Conservation (phyloP, 2,797 vertebrate genomes). For the Paguma larvata region DNA sequence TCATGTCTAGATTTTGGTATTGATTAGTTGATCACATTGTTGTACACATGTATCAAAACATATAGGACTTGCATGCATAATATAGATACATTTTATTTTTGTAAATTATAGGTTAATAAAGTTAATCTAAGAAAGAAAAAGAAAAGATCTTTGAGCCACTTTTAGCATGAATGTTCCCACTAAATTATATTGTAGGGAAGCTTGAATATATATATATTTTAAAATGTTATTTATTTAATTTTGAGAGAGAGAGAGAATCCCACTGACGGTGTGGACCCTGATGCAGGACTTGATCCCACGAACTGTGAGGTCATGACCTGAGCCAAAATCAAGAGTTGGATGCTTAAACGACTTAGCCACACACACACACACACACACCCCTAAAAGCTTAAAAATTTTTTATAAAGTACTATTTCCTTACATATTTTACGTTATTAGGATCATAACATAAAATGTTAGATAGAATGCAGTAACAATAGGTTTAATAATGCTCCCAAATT, state of each 20-base stretch:
- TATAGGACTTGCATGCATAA: not conserved
- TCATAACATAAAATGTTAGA: not conserved
- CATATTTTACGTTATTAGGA: slow-evolving; percentile 5
- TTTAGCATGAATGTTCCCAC: not conserved
- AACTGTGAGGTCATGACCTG: too few relatives aligned
- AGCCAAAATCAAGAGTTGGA: too few relatives aligned
- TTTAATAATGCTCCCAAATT: not conserved
- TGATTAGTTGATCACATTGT: not conserved
- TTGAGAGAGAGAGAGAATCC: too few relatives aligned
- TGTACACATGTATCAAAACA: not conserved
- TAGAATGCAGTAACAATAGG: not conserved
- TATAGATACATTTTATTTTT: not conserved
- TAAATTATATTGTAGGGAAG: slow-evolving; percentile 30
- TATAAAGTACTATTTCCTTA: not conserved
- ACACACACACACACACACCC: too few relatives aligned
- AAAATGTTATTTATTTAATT: too few relatives aligned
- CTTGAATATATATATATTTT: not conserved
- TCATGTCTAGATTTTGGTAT: not conserved
- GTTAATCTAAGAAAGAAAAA: slow-evolving; percentile 14
- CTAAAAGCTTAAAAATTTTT: not conserved
- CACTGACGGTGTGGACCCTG: too few relatives aligned
- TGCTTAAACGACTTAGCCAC: too few relatives aligned
- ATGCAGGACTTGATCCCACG: too few relatives aligned
- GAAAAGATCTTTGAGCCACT: not conserved
- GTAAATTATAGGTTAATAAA: slow-evolving; percentile 39